A percentile compares a stretch with the other conserved stretches of the same genome.
Evolutionary conservation across 1,140 invertebrate genomes (phyloP).

Genomic region (Drosophila melanica): DNA sequence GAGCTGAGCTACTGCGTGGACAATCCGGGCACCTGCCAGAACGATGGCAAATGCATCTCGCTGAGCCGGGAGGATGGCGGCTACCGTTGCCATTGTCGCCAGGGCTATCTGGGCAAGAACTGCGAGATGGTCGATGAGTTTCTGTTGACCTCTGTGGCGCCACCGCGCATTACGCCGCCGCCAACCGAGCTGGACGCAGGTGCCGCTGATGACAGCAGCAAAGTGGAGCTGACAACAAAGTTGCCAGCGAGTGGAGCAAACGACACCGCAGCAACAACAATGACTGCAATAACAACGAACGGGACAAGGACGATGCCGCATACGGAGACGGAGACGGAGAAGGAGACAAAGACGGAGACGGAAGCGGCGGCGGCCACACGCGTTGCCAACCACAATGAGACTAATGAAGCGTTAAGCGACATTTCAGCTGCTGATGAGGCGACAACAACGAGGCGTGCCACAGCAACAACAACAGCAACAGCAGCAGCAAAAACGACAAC

Average conservation of each 20-base stretch:
- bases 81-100: conserved; percentile 88
- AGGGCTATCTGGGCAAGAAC: conserved; percentile 86
- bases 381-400: conserved; percentile 63
- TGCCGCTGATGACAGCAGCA: conserved; percentile 49
- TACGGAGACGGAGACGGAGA: neutral
- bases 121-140: conserved; percentile 85
- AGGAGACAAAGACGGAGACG: conserved; percentile 1
- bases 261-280: conserved; percentile 30
- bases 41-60: conserved; percentile 91
- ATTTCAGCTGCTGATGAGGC: conserved; percentile 45
- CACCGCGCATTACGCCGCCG: conserved; percentile 84
- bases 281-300: conserved; percentile 1
- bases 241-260: conserved; percentile 54
- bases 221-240: conserved; percentile 27
- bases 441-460: conserved; percentile 57
- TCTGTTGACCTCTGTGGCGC: conserved; percentile 71
- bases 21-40: conserved; percentile 88
- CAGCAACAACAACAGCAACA: conserved; percentile 13
- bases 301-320: conserved; percentile 15
- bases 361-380: conserved; percentile 30
- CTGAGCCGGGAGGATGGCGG: conserved; percentile 89
- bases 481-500: neutral
- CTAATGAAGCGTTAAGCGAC: conserved; percentile 78
- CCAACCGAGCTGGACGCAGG: conserved; percentile 34
- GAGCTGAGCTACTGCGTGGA: conserved; percentile 91